Evolutionary conservation across 2,888 invertebrate species (phyloP).

Genomic region (Petrolisthes manimaculis): DNA sequence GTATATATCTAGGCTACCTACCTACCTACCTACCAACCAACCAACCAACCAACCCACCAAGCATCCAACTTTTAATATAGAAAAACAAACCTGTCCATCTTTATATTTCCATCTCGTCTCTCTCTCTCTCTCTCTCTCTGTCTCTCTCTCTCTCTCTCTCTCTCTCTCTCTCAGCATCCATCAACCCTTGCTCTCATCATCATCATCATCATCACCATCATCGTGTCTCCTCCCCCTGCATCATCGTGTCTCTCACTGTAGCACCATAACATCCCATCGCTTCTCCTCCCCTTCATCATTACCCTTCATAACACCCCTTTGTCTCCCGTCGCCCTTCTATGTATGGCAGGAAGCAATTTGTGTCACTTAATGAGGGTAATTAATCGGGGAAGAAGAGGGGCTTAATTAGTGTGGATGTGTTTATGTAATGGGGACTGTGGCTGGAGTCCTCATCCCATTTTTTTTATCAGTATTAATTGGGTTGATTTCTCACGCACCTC

Average conservation of each 20-base stretch:
- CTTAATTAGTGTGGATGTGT: neutral
- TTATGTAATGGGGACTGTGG: neutral
- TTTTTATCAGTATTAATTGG: too few relatives aligned
- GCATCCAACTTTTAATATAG: too few relatives aligned
- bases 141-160: neutral
- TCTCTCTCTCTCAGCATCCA: neutral
- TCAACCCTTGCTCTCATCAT: neutral
- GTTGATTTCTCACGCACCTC: too few relatives aligned
- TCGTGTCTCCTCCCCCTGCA: neutral
- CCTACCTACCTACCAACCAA: too few relatives aligned
- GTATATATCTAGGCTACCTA: too few relatives aligned
- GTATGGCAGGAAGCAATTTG: neutral
- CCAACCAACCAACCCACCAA: too few relatives aligned
- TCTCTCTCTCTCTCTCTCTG: constrained; percentile 3
- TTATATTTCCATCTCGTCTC: neutral
- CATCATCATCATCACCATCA: too few relatives aligned
- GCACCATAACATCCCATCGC: neutral
- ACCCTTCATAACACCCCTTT: neutral
- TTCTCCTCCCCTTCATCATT: neutral
- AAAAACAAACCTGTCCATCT: neutral
- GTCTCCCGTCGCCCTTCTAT: neutral
- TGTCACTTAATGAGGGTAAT: neutral
- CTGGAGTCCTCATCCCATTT: too few relatives aligned
- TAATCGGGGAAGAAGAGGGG: neutral
- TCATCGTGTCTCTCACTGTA: constrained; percentile 1